Evolutionary conservation across 2,113 vertebrate species (phyloP).

Genomic region (Strigops habroptila): DNA sequence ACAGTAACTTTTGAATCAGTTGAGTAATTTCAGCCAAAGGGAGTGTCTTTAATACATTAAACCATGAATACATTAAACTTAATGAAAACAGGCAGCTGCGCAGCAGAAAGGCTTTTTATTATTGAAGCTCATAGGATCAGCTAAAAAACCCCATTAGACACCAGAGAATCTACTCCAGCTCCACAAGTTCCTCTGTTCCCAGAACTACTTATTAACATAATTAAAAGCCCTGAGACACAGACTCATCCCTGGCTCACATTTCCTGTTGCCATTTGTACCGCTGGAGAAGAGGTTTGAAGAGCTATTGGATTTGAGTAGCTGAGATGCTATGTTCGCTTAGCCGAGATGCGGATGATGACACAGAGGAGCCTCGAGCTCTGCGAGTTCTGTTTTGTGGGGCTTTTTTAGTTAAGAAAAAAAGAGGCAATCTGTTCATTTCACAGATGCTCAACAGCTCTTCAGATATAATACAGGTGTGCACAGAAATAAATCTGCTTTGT

Average conservation of each 20-base stretch:
- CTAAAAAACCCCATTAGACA: background rate
- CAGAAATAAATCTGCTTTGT: conserved; percentile 53
- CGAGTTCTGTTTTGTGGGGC: background rate
- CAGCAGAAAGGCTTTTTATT: background rate
- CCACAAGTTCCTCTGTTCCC: rapidly evolving
- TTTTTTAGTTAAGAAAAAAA: background rate
- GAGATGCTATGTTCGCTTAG: background rate
- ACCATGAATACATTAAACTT: background rate
- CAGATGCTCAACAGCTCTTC: conserved; percentile 20
- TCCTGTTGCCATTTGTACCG: background rate
- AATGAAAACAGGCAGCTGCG: background rate
- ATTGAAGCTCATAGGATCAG: background rate
- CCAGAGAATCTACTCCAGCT: background rate
- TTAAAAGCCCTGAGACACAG: background rate
- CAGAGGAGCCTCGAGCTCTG: background rate
- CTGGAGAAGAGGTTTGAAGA: background rate
- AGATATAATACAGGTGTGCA: conserved; percentile 19
- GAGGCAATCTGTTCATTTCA: conserved; percentile 13
- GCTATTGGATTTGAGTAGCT: background rate
- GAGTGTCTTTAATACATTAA: background rate
- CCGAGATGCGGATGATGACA: background rate
- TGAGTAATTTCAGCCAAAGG: background rate
- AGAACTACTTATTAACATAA: background rate
- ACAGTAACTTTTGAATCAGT: background rate
- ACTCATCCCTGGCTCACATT: background rate